Conservation (phyloP, 2,888 invertebrate genomes). For the Trichogramma evanescens region DNA sequence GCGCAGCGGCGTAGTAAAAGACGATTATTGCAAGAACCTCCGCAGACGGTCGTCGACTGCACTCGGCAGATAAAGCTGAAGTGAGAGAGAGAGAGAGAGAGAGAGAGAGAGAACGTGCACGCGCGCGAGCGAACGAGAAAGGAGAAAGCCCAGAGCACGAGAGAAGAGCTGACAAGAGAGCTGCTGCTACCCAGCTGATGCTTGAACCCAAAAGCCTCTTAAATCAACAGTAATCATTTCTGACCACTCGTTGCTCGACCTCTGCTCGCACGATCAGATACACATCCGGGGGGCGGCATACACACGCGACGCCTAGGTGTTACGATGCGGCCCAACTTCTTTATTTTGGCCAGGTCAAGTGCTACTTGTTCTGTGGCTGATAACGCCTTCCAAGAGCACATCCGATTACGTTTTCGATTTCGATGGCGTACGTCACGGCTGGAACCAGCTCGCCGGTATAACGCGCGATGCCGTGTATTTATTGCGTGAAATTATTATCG, state of each 20-base stretch:
- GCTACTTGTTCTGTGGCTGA: no score
- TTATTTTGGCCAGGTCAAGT: neutral
- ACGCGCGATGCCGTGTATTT: no score
- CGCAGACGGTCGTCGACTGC: slow-evolving; percentile 29
- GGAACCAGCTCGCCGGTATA: no score
- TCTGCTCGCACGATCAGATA: slow-evolving; percentile 9
- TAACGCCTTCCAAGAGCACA: no score
- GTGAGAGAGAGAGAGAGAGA: slow-evolving; percentile 10
- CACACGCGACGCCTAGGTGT: neutral
- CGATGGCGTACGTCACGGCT: no score
- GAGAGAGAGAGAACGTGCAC: neutral
- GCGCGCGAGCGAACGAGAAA: neutral
- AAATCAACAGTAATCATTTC: slow-evolving; percentile 36
- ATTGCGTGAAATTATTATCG: no score
- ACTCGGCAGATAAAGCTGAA: slow-evolving; percentile 38
- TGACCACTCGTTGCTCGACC: slow-evolving; percentile 28
- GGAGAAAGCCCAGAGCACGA: no score
- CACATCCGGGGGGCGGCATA: neutral
- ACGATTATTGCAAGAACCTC: slow-evolving; percentile 19
- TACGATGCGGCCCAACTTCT: neutral
- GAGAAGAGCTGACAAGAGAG: no score
- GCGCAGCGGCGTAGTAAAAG: slow-evolving; percentile 4
- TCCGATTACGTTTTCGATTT: no score
- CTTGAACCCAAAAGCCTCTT: slow-evolving; percentile 31
- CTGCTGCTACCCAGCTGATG: slow-evolving; percentile 12